phyloP scores from a whole-genome alignment of 2,888 invertebrate genomes.

The Pycnomerus fuliginosus region DNA sequence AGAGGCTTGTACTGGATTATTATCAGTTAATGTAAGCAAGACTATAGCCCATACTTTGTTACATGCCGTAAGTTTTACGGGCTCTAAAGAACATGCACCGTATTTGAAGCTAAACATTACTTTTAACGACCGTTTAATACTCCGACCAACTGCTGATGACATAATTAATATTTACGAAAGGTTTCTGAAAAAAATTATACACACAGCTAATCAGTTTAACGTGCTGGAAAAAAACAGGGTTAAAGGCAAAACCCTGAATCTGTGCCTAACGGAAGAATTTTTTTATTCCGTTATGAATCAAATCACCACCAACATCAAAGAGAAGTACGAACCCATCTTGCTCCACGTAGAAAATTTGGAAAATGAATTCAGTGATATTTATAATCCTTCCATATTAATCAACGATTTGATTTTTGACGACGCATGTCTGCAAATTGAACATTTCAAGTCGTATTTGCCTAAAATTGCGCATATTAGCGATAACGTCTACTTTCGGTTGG shows the following conservation, averaged over 20 bases:
- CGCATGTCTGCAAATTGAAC: constrained; percentile 60
- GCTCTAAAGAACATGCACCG: constrained; percentile 57
- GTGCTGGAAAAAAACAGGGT: constrained; percentile 29
- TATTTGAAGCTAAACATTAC: constrained; percentile 60
- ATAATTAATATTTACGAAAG: constrained; percentile 56
- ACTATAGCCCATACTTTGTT: constrained; percentile 67
- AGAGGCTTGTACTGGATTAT: constrained; percentile 47
- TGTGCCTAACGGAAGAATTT: constrained; percentile 40
- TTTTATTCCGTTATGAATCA: constrained; percentile 56
- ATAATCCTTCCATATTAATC: constrained; percentile 35
- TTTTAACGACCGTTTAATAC: constrained; percentile 58
- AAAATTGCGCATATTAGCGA: constrained; percentile 62
- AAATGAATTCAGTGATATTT: constrained; percentile 58
- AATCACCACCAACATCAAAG: constrained; percentile 56
- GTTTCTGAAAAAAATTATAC: constrained; percentile 33
- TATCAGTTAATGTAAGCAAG: constrained; percentile 64
- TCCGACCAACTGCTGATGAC: constrained; percentile 59
- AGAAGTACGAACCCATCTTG: constrained; percentile 59
- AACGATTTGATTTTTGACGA: constrained; percentile 59
- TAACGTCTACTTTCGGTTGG: constrained; percentile 66
- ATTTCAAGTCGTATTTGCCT: constrained; percentile 60
- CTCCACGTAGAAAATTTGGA: constrained; percentile 58
- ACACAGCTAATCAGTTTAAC: constrained; percentile 27
- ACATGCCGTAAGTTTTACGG: constrained; percentile 59
- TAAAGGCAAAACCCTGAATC: constrained; percentile 30